These are phyloP conservation scores for Bradypodion pumilum DNA, from an alignment of 2,797 vertebrate genomes.

Conservation along the genomic window DNA sequence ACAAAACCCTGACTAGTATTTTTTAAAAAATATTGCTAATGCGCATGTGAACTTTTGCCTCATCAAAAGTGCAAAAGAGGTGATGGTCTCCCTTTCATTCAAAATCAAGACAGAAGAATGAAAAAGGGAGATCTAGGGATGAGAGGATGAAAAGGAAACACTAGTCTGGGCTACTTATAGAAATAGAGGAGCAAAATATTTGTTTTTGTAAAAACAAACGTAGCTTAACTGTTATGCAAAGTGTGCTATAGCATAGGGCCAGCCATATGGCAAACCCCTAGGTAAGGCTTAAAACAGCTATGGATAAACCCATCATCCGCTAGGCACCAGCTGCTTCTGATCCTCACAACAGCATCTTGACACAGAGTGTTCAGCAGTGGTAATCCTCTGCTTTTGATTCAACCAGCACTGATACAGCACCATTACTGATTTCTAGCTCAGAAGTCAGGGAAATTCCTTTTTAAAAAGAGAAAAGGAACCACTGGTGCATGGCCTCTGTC, in stretches of 20 bases:
- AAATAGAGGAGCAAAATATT: not conserved
- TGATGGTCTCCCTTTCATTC: not conserved
- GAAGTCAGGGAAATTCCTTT: constrained; percentile 2
- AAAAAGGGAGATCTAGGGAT: no score
- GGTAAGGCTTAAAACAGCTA: constrained; percentile 26
- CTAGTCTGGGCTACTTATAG: not conserved
- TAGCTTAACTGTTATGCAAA: constrained; percentile 29
- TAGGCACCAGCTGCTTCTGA: constrained; percentile 26
- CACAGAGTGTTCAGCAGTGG: constrained; percentile 14
- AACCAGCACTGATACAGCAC: not conserved
- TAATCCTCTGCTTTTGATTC: constrained; percentile 23
- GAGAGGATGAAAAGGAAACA: not conserved
- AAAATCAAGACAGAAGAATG: not conserved
- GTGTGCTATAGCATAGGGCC: constrained; percentile 7
- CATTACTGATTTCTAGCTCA: constrained; percentile 6
- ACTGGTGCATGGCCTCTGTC: constrained; percentile 9
- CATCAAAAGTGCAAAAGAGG: not conserved
- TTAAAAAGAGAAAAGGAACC: not conserved
- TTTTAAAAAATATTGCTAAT: not conserved
- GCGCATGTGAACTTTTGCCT: no score
- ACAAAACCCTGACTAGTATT: no score
- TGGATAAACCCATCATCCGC: constrained; percentile 35
- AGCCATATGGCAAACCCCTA: constrained; percentile 34
- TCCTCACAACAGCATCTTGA: constrained; percentile 33
- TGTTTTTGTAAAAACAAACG: not conserved